Evolutionary conservation across 2,888 invertebrate species (phyloP).

Genomic region (Peribatodes rhomboidaria): DNA sequence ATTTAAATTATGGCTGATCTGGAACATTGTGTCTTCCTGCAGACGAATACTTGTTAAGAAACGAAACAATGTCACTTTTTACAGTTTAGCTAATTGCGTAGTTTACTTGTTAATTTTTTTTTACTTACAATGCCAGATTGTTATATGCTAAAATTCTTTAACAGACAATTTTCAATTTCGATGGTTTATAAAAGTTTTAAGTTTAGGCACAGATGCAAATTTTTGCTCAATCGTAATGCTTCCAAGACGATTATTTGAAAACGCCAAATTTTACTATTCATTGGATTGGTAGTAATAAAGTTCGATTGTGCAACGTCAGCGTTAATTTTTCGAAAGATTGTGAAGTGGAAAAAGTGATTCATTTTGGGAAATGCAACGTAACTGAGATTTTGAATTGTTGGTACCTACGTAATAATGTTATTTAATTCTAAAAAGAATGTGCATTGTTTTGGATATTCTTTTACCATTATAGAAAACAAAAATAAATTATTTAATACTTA

Average conservation of each 20-base stretch:
- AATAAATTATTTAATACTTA: constrained; percentile 6
- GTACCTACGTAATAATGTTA: neutral
- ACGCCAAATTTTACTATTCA: constrained; percentile 48
- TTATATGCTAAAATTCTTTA: constrained; percentile 4
- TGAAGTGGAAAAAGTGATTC: constrained; percentile 11
- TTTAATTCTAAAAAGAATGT: constrained; percentile 3
- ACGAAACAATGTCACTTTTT: neutral
- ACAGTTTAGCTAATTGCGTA: neutral
- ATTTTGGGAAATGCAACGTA: neutral
- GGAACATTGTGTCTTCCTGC: constrained; percentile 53
- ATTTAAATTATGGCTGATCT: constrained; percentile 48
- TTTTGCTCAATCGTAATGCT: constrained; percentile 49
- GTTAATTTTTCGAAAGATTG: constrained; percentile 26
- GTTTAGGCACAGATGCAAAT: constrained; percentile 28
- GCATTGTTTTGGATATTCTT: constrained; percentile 21
- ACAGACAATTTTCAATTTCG: neutral
- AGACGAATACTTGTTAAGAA: constrained; percentile 30
- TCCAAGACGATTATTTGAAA: constrained; percentile 44
- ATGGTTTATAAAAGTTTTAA: neutral
- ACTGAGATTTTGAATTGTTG: neutral
- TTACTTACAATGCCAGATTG: neutral
- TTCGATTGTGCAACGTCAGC: constrained; percentile 31
- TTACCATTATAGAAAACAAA: constrained; percentile 5
- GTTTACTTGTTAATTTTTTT: neutral
- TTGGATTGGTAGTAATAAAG: constrained; percentile 24